Base-by-base conservation (phyloP, 2,797 vertebrate species). In the Catamblyrhynchus diadema region DNA sequence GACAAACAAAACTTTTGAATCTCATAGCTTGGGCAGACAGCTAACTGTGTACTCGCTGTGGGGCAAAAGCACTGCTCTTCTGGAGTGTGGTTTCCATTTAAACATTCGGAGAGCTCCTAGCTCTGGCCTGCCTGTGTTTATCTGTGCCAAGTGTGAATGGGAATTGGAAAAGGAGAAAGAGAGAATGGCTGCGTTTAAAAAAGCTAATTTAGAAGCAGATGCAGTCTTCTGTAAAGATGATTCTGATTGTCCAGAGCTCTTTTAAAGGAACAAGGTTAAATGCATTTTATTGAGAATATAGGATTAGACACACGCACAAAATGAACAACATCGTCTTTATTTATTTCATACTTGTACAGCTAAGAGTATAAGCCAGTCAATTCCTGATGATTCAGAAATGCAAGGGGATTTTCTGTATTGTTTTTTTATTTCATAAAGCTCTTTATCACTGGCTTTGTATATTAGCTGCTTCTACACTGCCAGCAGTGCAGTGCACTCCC, bases 131-230 rank as follows among this genome's bases (percentile, higher is more conserved):
- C 44, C 89, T 50, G 44, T 89, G 85, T 93, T 96, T 96, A 94
- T 97, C 95, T 95, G 81, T 12, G 37, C 93, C 24, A 66, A 89
- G 62, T 86, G 86, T 95, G 96, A 97, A 93, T 74, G 66, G 81
- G 96, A 97, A 96, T 94, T 95, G 94, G 92, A 97, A 97, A 95
- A 84, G 32, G 64, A 80, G 61, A 65, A 90, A 77, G 89, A 88
- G 87, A 87, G 91, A 96, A 95, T 41, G 70, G 80, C 89, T 91
- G 89, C 47, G 45, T 94, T 97, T 95, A 96, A 92, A 97, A 97
- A 96, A 97, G 86, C 95, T 97, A 95, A 97, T 97, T 96, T 97
- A 96, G 96, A 97, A 96, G 91, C 96, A 96, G 84, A 56, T 14
- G 11, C 95, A 95, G 92, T 95, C 94, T 96, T 97, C 95, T 97